These are phyloP conservation scores for Synanceia verrucosa DNA, from an alignment of 2,797 vertebrate genomes.

Conservation along the genomic window DNA sequence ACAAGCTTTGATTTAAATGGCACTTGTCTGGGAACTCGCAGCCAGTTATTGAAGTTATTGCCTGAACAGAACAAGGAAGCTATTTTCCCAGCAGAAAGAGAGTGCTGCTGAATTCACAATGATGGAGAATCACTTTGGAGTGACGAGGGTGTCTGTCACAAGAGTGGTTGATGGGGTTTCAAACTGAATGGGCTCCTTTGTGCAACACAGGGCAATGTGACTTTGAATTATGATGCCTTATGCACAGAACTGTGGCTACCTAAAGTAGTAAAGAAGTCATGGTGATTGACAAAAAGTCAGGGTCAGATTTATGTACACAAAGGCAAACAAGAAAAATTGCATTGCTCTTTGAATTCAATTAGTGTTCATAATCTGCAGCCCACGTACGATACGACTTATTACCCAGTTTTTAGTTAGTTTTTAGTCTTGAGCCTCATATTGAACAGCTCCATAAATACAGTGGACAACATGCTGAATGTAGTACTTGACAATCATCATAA, in stretches of 20 bases:
- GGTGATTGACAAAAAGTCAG: slow-evolving; percentile 25
- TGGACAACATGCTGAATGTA: neutral
- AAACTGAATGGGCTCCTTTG: slow-evolving; percentile 60
- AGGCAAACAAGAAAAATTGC: slow-evolving; percentile 5
- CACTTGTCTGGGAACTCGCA: slow-evolving; percentile 58
- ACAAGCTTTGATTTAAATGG: slow-evolving; percentile 61
- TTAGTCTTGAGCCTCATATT: neutral
- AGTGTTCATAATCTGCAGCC: neutral
- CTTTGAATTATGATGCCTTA: slow-evolving; percentile 59
- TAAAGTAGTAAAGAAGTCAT: slow-evolving; percentile 39
- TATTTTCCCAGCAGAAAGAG: slow-evolving; percentile 61
- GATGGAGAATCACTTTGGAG: slow-evolving; percentile 56
- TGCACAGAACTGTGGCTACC: slow-evolving; percentile 36
- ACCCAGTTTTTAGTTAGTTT: neutral
- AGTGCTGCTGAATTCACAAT: slow-evolving; percentile 60
- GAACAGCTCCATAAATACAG: neutral
- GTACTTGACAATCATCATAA: neutral
- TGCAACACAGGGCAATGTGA: slow-evolving; percentile 51
- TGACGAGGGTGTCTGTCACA: slow-evolving; percentile 59
- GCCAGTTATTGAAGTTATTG: slow-evolving; percentile 60
- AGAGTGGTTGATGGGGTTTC: slow-evolving; percentile 56
- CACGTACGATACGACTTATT: neutral
- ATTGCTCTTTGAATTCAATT: slow-evolving; percentile 15
- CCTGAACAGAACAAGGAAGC: slow-evolving; percentile 62
- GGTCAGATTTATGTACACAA: slow-evolving; percentile 41